A percentile compares a stretch with the other conserved stretches of the same genome.
Evolutionary conservation across 2,888 invertebrate genomes (phyloP).

Genomic region (Drosophila kambysellisi): DNA sequence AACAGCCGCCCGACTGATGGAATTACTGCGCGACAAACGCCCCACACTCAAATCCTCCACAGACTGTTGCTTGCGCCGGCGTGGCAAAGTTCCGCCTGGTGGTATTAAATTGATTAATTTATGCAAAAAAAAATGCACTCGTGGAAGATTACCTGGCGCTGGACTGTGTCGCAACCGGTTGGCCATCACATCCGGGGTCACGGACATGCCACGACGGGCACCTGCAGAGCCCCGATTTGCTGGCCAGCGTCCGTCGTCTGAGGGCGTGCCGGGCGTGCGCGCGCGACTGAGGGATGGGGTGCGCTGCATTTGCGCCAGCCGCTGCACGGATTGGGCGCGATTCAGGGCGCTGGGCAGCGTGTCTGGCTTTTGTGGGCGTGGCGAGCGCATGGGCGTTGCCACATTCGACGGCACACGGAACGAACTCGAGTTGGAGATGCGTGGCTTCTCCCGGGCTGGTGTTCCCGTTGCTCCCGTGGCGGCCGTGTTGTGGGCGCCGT

Average conservation of each 20-base stretch:
- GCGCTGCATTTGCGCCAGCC: slow-evolving; percentile 78
- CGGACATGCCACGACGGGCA: slow-evolving; percentile 80
- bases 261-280: slow-evolving; percentile 88
- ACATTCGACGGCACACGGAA: slow-evolving; percentile 83
- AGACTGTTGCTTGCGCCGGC: slow-evolving; percentile 89
- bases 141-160: slow-evolving; percentile 47
- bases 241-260: slow-evolving; percentile 91
- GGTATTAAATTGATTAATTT: background rate
- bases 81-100: slow-evolving; percentile 90
- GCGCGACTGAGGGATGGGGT: slow-evolving; percentile 87
- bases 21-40: slow-evolving; percentile 85
- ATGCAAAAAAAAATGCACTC: background rate
- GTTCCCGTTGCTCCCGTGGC: slow-evolving; percentile 83
- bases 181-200: slow-evolving; percentile 81
- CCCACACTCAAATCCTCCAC: slow-evolving; percentile 86
- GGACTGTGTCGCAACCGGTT: slow-evolving; percentile 79
- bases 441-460: slow-evolving; percentile 72
- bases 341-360: slow-evolving; percentile 86
- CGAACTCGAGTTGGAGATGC: slow-evolving; percentile 83
- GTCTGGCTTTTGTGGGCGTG: slow-evolving; percentile 84
- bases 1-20: slow-evolving; percentile 84
- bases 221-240: slow-evolving; percentile 60
- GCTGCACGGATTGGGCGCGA: slow-evolving; percentile 82
- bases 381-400: slow-evolving; percentile 68
- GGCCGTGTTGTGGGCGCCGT: slow-evolving; percentile 82